Evolutionary conservation across 1,140 invertebrate species (phyloP).

Genomic region (Onthophagus taurus): DNA sequence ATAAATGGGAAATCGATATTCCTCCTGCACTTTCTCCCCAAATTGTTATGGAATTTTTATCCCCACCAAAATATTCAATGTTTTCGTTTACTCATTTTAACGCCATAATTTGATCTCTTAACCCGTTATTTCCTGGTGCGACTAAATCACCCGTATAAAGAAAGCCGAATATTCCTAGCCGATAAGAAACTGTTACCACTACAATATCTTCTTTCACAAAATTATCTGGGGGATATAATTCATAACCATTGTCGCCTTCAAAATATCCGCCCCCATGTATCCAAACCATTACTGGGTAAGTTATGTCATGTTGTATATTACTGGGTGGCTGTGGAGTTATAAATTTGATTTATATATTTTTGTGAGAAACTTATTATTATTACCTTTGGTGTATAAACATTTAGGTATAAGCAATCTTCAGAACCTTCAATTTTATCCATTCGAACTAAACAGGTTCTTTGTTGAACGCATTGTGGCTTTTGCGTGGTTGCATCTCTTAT

Average conservation of each 20-base stretch:
- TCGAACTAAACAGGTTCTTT: too few relatives aligned
- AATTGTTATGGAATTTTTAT: background rate
- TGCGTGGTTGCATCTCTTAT: too few relatives aligned
- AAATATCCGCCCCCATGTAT: background rate
- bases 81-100: background rate
- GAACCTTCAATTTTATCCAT: too few relatives aligned
- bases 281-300: conserved; percentile 6
- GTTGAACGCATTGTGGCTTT: too few relatives aligned
- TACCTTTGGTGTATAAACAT: too few relatives aligned
- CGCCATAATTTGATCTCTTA: background rate
- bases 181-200: background rate
- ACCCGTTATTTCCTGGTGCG: background rate
- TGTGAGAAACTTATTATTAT: too few relatives aligned
- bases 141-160: too few relatives aligned
- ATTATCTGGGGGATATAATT: background rate
- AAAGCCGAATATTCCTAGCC: conserved; percentile 3
- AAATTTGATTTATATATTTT: too few relatives aligned
- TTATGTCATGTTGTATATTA: too few relatives aligned
- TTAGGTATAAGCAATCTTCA: too few relatives aligned
- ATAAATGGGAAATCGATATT: background rate
- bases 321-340: too few relatives aligned
- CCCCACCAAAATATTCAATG: background rate
- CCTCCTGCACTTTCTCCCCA: background rate
- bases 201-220: background rate
- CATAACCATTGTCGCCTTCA: conserved; percentile 1